A percentile compares a stretch with the other conserved stretches of the same genome.
Evolutionary conservation across 2,113 vertebrate genomes (phyloP).

Genomic region (Verasper variegatus): DNA sequence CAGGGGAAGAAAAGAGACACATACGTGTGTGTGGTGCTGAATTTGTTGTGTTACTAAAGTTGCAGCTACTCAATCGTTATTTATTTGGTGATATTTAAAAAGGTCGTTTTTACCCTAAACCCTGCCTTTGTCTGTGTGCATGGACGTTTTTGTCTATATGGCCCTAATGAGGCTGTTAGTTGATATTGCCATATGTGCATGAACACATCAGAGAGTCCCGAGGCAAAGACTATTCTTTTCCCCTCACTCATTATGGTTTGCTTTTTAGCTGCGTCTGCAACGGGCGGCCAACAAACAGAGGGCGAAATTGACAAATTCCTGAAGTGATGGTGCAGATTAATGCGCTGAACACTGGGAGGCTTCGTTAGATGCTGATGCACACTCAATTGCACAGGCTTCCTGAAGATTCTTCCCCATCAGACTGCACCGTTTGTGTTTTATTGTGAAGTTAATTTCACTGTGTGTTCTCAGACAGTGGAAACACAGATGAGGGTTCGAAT

Average conservation of each 20-base stretch:
- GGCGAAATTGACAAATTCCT: constrained; percentile 3
- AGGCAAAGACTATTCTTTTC: constrained; percentile 27
- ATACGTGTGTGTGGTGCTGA: neutral
- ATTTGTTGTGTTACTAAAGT: constrained; percentile 28
- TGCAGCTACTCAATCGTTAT: neutral
- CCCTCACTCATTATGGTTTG: constrained; percentile 47
- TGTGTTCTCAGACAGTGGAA: constrained; percentile 1
- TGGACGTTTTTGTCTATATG: constrained; percentile 26
- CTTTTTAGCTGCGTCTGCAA: constrained; percentile 38
- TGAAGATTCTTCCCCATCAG: constrained; percentile 7
- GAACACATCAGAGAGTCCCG: constrained; percentile 51
- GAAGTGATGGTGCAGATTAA: constrained; percentile 35
- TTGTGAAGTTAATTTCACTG: neutral
- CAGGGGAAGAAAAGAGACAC: constrained; percentile 38
- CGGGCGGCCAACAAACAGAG: constrained; percentile 16
- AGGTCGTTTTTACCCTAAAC: neutral
- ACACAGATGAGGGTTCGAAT: constrained; percentile 12
- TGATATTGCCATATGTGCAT: constrained; percentile 54
- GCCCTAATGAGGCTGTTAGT: constrained; percentile 71
- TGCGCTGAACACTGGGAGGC: neutral
- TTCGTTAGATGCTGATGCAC: constrained; percentile 19
- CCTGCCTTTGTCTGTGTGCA: constrained; percentile 37
- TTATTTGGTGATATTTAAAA: constrained; percentile 47
- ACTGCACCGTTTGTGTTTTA: constrained; percentile 8
- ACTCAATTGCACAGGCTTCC: constrained; percentile 11